Conservation (phyloP, 2,797 vertebrate genomes). For the Leptodactylus fallax region DNA sequence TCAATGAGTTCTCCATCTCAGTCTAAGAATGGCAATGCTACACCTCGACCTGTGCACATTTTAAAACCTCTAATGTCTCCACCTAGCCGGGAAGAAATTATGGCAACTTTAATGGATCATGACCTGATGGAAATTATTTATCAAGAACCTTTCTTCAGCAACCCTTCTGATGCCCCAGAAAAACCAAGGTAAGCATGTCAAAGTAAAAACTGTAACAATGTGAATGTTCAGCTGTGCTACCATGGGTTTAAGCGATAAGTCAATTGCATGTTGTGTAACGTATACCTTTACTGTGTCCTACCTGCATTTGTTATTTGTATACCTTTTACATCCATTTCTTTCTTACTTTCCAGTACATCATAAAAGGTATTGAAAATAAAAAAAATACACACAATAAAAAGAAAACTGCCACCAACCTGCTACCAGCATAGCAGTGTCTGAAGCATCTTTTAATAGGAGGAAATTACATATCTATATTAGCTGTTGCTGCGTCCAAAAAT, state of each 20-base stretch:
- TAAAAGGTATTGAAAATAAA: background rate
- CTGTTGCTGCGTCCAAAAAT: no score
- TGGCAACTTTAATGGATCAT: conserved; percentile 88
- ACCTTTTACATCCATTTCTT: background rate
- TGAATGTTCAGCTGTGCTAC: background rate
- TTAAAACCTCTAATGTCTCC: conserved; percentile 98
- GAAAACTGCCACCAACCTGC: background rate
- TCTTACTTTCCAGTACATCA: background rate
- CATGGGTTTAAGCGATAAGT: background rate
- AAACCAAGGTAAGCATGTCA: conserved; percentile 86
- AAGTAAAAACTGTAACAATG: background rate
- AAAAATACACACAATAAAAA: background rate
- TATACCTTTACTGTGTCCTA: background rate
- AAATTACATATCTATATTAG: no score
- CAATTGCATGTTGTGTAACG: no score
- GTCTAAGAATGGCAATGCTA: conserved; percentile 83
- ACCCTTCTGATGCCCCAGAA: conserved; percentile 91
- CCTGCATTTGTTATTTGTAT: background rate
- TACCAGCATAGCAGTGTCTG: no score
- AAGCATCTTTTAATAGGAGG: no score
- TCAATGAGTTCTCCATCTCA: conserved; percentile 92
- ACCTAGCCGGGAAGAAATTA: conserved; percentile 94
- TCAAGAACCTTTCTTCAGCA: conserved; percentile 96
- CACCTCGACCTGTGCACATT: conserved; percentile 84
- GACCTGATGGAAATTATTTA: conserved; percentile 92